Evolutionary conservation across 2,888 invertebrate genomes (phyloP).

Genomic region (Agrypnus murinus): DNA sequence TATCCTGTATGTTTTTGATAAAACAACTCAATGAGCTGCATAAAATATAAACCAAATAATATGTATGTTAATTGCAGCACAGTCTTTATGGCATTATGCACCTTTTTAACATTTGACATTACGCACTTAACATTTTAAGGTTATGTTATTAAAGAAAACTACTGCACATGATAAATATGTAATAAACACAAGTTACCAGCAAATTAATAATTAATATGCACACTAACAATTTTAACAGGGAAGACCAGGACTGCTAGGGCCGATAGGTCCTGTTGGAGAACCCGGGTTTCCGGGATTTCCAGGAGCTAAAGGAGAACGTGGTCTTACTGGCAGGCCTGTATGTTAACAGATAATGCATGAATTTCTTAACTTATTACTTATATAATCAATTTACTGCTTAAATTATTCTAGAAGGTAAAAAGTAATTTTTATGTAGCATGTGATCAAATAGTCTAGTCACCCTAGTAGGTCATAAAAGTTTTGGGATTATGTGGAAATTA

Average conservation of each 20-base stretch:
- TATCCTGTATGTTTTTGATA: conserved; percentile 67
- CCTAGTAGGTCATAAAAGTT: too few relatives aligned
- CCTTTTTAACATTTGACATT: too few relatives aligned
- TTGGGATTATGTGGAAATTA: too few relatives aligned
- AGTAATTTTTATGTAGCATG: too few relatives aligned
- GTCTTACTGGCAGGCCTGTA: conserved; percentile 68
- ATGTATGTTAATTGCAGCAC: conserved; percentile 9
- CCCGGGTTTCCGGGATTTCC: conserved; percentile 69
- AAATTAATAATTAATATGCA: conserved; percentile 7
- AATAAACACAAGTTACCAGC: too few relatives aligned
- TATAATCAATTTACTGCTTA: too few relatives aligned
- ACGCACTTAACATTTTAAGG: too few relatives aligned
- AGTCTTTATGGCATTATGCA: not conserved
- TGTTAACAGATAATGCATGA: conserved; percentile 45
- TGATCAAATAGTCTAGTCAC: too few relatives aligned
- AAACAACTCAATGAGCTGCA: not conserved
- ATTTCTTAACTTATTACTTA: too few relatives aligned
- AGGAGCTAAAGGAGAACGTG: conserved; percentile 71
- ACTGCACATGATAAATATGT: too few relatives aligned
- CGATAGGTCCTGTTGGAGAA: conserved; percentile 68
- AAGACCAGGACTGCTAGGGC: conserved; percentile 71
- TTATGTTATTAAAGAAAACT: not conserved
- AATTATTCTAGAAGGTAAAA: too few relatives aligned
- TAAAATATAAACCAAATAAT: conserved; percentile 8
- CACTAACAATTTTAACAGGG: conserved; percentile 65